A percentile compares a stretch with the other conserved stretches of the same genome.
phyloP scores from a whole-genome alignment of 2,797 vertebrate species.

The Brachyalestes nurse region DNA sequence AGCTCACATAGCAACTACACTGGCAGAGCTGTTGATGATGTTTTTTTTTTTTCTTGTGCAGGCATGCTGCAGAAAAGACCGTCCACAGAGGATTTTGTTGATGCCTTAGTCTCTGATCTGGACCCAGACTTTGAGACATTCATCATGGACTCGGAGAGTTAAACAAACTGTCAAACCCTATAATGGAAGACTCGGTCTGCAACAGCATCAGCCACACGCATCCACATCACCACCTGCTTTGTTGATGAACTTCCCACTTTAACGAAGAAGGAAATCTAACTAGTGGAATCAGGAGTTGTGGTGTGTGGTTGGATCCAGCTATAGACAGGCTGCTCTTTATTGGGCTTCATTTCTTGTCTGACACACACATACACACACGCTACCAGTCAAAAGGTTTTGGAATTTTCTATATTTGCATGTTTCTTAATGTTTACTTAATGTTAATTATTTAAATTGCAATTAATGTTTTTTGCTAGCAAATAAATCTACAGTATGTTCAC shows the following conservation, averaged over 20 bases:
- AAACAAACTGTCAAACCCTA: constrained; percentile 48
- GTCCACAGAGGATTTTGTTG: constrained; percentile 91
- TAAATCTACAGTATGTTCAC: no score
- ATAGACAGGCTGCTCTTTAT: not conserved
- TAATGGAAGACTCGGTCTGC: not conserved
- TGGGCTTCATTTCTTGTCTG: not conserved
- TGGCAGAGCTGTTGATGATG: constrained; percentile 6
- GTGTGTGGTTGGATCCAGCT: not conserved
- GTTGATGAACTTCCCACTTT: not conserved
- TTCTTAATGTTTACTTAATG: no score
- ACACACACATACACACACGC: no score
- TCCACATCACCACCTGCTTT: not conserved
- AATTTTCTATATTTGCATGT: no score
- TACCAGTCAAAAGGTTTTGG: no score
- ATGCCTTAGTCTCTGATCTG: constrained; percentile 91
- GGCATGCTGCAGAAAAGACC: constrained; percentile 93
- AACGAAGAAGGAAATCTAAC: not conserved
- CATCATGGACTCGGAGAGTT: constrained; percentile 88
- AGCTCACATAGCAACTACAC: not conserved
- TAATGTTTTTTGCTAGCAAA: no score
- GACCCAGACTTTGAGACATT: constrained; percentile 92
- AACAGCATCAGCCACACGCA: not conserved
- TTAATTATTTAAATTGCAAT: no score
- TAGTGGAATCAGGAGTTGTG: not conserved
- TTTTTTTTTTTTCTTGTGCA: constrained; percentile 63